A percentile compares a stretch with the other conserved stretches of the same genome.
Conservation (phyloP, 1,140 invertebrate genomes). For the Apis dorsata region DNA sequence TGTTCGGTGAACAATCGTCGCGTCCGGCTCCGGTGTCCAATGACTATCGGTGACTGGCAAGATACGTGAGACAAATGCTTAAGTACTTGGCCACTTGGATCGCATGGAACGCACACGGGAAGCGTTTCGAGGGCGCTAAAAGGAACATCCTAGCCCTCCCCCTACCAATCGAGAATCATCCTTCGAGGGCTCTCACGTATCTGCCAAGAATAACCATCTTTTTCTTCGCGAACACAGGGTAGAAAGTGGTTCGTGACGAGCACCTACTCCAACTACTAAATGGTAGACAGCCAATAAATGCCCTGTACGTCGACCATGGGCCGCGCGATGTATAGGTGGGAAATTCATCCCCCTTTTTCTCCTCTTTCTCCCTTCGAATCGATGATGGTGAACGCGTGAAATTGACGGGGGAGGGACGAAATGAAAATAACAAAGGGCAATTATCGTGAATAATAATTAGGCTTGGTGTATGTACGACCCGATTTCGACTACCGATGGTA, state of each 20-base stretch:
- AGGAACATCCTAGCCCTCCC: constrained; percentile 23
- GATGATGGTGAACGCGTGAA: not conserved
- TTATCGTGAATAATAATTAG: constrained; percentile 45
- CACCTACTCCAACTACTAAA: not conserved
- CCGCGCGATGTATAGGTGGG: not conserved
- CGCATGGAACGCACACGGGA: constrained; percentile 17
- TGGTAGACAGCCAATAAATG: constrained; percentile 26
- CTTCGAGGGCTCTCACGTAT: constrained; percentile 54
- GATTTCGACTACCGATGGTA: constrained; percentile 31
- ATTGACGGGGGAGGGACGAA: not conserved
- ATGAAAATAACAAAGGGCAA: constrained; percentile 15
- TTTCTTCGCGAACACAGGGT: constrained; percentile 25
- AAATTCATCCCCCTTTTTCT: not conserved
- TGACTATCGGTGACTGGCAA: constrained; percentile 60
- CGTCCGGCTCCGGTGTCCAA: constrained; percentile 55
- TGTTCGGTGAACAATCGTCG: constrained; percentile 67
- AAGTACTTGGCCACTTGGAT: constrained; percentile 48
- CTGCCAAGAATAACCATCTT: constrained; percentile 60
- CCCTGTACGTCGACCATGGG: not conserved
- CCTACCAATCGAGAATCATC: constrained; percentile 44
- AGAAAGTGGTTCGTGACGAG: constrained; percentile 41
- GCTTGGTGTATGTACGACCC: constrained; percentile 6
- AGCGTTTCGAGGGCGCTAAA: constrained; percentile 34
- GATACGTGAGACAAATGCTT: constrained; percentile 66
- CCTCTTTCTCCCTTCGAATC: too few species aligned